A percentile compares a stretch with the other conserved stretches of the same genome.
phyloP scores from a whole-genome alignment of 2,888 invertebrate genomes.

The Tetropium fuscum region DNA sequence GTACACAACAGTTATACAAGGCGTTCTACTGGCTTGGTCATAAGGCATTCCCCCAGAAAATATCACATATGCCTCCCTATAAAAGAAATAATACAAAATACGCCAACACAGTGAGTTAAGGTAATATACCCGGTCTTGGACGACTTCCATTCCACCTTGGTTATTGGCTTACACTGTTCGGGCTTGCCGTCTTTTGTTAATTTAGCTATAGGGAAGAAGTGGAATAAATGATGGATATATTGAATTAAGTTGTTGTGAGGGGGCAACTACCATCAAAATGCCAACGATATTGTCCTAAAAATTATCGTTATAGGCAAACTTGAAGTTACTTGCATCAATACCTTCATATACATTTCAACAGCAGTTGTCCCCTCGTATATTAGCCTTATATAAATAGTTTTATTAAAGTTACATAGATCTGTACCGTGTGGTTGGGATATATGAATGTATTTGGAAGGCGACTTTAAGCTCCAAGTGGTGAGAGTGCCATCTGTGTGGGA shows the following conservation, averaged over 20 bases:
- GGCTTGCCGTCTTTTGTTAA: conserved; percentile 91
- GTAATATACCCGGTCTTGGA: conserved; percentile 80
- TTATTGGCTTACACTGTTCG: conserved; percentile 94
- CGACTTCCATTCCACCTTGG: conserved; percentile 96
- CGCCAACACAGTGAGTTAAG: not conserved
- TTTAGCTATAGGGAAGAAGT: conserved; percentile 77
- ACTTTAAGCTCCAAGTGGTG: conserved; percentile 90
- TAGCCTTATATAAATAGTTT: too few relatives aligned
- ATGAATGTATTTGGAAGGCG: conserved; percentile 81
- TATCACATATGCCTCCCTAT: conserved; percentile 92
- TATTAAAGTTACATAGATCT: conserved; percentile 52
- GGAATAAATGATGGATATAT: too few relatives aligned
- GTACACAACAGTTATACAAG: conserved; percentile 95
- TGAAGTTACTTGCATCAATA: too few relatives aligned
- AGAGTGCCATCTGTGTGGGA: conserved; percentile 97
- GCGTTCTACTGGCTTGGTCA: conserved; percentile 90
- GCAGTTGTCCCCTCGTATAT: too few relatives aligned
- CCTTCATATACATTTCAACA: too few relatives aligned
- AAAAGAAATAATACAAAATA: conserved; percentile 37
- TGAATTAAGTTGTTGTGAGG: too few relatives aligned
- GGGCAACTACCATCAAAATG: too few relatives aligned
- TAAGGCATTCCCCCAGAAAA: conserved; percentile 96
- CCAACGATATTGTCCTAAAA: too few relatives aligned
- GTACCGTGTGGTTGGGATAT: conserved; percentile 93
- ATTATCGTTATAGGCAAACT: too few relatives aligned